phyloP scores from a whole-genome alignment of 1,140 invertebrate species.

The Neodiprion pinetum region DNA sequence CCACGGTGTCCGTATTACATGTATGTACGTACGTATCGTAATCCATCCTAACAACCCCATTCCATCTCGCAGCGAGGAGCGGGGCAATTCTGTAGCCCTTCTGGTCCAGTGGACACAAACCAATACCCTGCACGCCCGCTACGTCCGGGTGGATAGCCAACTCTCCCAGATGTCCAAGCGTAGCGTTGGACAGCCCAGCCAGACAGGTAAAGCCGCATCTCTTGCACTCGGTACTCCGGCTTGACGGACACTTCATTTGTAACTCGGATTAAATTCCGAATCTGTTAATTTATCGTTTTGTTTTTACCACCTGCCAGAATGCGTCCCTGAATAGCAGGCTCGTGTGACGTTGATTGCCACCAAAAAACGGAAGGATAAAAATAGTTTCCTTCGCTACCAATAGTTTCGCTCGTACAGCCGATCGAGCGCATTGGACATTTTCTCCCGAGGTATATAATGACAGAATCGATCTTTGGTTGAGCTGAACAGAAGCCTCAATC shows the following conservation, averaged over 20 bases:
- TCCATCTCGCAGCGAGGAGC: not conserved
- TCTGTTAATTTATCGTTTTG: conserved; percentile 25
- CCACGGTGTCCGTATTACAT: not conserved
- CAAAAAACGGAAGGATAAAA: not conserved
- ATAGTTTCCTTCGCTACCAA: too few relatives aligned
- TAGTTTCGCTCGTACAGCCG: too few relatives aligned
- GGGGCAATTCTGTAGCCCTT: not conserved
- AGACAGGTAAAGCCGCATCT: conserved; percentile 24
- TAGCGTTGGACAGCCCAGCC: conserved; percentile 11
- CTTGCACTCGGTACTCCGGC: conserved; percentile 12
- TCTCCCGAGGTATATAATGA: too few relatives aligned
- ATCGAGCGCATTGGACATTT: too few relatives aligned
- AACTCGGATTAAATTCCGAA: conserved; percentile 27
- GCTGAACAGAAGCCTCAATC: too few relatives aligned
- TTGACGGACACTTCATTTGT: conserved; percentile 28
- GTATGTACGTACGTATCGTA: not conserved
- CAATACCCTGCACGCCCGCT: not conserved
- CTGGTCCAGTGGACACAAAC: conserved; percentile 6
- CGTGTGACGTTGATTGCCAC: not conserved
- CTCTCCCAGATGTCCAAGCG: conserved; percentile 4
- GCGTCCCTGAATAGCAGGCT: not conserved
- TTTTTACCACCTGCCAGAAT: conserved; percentile 16
- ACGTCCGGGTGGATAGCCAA: not conserved
- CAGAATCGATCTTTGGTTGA: too few relatives aligned
- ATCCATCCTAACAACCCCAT: conserved; percentile 1